phyloP scores from a whole-genome alignment of 92 coral and sea anemone species.

The Palythoa grandis region DNA sequence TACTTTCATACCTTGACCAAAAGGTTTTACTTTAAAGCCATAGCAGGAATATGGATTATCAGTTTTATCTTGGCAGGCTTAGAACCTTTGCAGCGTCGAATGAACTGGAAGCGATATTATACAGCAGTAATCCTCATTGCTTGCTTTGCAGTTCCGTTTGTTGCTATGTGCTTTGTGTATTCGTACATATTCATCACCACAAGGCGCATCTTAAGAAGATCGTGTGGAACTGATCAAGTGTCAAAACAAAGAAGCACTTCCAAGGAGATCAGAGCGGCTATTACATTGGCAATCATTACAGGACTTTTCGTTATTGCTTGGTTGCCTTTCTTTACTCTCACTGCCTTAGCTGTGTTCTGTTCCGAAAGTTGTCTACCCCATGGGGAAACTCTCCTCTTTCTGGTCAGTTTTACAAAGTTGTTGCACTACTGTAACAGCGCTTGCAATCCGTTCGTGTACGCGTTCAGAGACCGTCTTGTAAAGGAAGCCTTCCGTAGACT shows the following conservation, averaged over 20 bases:
- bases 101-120: slow-evolving; percentile 34
- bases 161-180: slow-evolving; percentile 56
- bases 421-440: slow-evolving; percentile 39
- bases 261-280: slow-evolving; percentile 27
- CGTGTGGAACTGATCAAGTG: background rate
- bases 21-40: slow-evolving; percentile 61
- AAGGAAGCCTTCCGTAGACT: slow-evolving; percentile 20
- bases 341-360: slow-evolving; percentile 10
- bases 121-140: slow-evolving; percentile 46
- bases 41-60: slow-evolving; percentile 70
- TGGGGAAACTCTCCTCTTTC: background rate
- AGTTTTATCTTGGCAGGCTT: slow-evolving; percentile 63
- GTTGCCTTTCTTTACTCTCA: slow-evolving; percentile 22
- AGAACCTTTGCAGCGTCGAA: slow-evolving; percentile 57
- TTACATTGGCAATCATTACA: slow-evolving; percentile 24
- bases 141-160: slow-evolving; percentile 52
- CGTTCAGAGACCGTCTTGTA: slow-evolving; percentile 25
- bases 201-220: slow-evolving; percentile 43
- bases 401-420: slow-evolving; percentile 26
- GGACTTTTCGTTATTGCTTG: slow-evolving; percentile 34
- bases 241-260: slow-evolving; percentile 10
- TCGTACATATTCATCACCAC: slow-evolving; percentile 51
- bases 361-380: slow-evolving; percentile 14
- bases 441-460: slow-evolving; percentile 38
- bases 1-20: slow-evolving; percentile 75